phyloP scores from a whole-genome alignment of 2,888 invertebrate species.

The Macrophya alboannulata region DNA sequence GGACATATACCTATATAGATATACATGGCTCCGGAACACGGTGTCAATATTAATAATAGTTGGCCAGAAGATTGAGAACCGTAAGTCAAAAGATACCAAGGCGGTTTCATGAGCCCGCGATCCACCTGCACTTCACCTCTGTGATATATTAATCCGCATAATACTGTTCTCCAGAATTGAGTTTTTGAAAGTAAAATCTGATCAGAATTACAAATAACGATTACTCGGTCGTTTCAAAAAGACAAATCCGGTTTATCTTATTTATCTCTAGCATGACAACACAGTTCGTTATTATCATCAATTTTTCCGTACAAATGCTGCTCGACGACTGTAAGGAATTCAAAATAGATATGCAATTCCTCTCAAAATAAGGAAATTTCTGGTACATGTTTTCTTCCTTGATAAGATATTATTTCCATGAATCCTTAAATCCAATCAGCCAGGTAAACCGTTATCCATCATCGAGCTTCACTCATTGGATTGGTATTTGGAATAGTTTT shows the following conservation, averaged over 20 bases:
- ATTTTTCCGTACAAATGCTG: neutral
- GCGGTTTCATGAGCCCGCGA: neutral
- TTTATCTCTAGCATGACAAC: neutral
- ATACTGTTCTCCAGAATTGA: neutral
- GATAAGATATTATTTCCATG: neutral
- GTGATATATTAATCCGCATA: neutral
- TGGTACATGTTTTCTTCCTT: neutral
- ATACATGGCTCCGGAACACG: neutral
- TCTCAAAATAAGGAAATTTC: neutral
- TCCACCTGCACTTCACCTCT: neutral
- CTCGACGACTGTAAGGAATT: neutral
- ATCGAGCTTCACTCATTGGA: neutral
- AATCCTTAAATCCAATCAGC: neutral
- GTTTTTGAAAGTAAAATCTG: neutral
- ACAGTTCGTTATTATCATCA: neutral
- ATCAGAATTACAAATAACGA: neutral
- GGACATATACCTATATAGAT: neutral
- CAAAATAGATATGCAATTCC: neutral
- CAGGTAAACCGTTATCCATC: neutral
- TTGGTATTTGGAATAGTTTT: neutral
- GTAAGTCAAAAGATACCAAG: neutral
- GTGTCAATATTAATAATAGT: constrained; percentile 47
- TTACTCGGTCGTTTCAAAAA: neutral
- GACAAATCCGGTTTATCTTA: neutral
- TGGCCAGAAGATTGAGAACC: neutral